phyloP scores from a whole-genome alignment of 2,888 invertebrate species.

The Cephalotes varians region DNA sequence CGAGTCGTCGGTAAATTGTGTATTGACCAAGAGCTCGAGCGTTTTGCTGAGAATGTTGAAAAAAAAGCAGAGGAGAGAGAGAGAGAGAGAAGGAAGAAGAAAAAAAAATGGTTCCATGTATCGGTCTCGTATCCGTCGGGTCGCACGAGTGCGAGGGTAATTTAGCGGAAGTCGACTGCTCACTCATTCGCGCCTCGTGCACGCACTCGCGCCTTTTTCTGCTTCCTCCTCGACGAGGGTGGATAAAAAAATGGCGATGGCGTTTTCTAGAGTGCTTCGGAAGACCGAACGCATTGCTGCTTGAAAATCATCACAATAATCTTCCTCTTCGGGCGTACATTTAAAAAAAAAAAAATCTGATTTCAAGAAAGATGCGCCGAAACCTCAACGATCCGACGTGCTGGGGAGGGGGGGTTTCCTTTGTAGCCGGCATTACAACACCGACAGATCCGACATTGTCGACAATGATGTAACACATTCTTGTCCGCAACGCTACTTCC shows the following conservation, averaged over 20 bases:
- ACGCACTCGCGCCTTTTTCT: conserved; percentile 52
- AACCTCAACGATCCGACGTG: neutral
- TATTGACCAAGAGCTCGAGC: conserved; percentile 29
- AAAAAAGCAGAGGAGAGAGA: conserved; percentile 13
- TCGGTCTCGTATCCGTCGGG: conserved; percentile 41
- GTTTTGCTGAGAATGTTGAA: conserved; percentile 44
- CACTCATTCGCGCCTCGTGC: conserved; percentile 46
- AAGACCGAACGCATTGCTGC: conserved; percentile 9
- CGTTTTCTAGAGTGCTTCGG: conserved; percentile 34
- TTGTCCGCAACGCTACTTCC: neutral
- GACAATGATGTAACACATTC: conserved; percentile 23
- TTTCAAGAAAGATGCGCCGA: too few species aligned
- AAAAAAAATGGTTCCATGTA: conserved; percentile 26
- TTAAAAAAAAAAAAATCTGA: too few species aligned
- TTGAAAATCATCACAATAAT: conserved; percentile 1
- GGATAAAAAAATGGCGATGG: conserved; percentile 51
- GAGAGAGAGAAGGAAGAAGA: neutral
- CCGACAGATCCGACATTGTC: neutral
- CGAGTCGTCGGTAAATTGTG: conserved; percentile 31
- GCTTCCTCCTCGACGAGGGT: conserved; percentile 41
- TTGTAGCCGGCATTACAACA: neutral
- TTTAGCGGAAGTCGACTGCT: conserved; percentile 66
- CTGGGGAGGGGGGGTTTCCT: too few species aligned
- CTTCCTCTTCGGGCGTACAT: neutral
- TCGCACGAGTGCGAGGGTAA: conserved; percentile 65